These are phyloP conservation scores for Neotoma lepida DNA, from an alignment of 2,113 vertebrate genomes.

Conservation along the genomic window DNA sequence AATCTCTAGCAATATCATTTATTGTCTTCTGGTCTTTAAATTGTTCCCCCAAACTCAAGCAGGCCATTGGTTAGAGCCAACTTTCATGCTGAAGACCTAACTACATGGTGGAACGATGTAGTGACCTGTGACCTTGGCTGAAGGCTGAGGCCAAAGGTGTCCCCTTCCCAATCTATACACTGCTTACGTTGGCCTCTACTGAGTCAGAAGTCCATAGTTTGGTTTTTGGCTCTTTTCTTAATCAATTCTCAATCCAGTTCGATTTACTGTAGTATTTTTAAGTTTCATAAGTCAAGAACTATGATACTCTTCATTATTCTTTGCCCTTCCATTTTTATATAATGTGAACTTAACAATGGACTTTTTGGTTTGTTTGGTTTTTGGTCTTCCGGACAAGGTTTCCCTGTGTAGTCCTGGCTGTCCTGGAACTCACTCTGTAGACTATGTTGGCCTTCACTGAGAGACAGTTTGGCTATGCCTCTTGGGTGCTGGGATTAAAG, in stretches of 20 bases:
- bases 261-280: background rate
- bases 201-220: background rate
- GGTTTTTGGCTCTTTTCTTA: background rate
- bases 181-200: background rate
- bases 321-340: conserved; percentile 5
- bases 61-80: background rate
- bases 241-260: background rate
- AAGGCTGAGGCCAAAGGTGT: background rate
- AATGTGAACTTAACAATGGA: background rate
- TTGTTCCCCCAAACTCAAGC: background rate
- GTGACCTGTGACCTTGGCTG: background rate
- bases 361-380: background rate
- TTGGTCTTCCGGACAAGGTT: no score
- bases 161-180: background rate
- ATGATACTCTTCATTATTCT: background rate
- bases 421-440: no score
- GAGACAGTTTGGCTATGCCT: no score
- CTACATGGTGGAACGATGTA: background rate
- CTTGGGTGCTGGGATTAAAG: no score
- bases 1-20: background rate
- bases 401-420: no score
- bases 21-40: background rate
- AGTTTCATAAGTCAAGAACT: conserved; percentile 2
- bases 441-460: no score
- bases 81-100: background rate